phyloP scores from a whole-genome alignment of 1,140 invertebrate genomes.

The Eupeodes corollae region DNA sequence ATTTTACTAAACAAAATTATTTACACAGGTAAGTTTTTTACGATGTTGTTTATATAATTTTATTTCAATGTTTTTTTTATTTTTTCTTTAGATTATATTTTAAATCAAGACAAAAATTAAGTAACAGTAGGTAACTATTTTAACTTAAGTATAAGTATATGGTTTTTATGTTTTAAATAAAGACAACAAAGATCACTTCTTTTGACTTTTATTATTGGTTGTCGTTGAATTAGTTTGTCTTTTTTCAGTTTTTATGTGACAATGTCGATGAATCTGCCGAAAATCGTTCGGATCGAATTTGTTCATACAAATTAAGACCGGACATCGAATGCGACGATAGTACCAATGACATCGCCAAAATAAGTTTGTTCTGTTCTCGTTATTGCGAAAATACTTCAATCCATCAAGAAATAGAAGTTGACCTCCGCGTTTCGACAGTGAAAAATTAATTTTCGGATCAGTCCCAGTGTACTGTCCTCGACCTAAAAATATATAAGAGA shows the following conservation, averaged over 20 bases:
- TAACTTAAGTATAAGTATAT: too few relatives aligned
- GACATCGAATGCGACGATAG: constrained; percentile 29
- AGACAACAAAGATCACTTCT: too few relatives aligned
- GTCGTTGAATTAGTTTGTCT: not conserved
- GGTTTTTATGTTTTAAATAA: too few relatives aligned
- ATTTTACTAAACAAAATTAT: too few relatives aligned
- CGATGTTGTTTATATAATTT: too few relatives aligned
- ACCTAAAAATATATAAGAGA: constrained; percentile 10
- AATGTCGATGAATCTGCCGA: constrained; percentile 31
- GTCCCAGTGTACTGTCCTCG: constrained; percentile 21
- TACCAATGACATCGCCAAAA: constrained; percentile 38
- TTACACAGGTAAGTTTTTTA: too few relatives aligned
- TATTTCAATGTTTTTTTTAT: too few relatives aligned
- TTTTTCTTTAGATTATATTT: too few relatives aligned
- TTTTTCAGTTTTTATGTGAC: constrained; percentile 15
- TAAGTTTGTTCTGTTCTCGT: constrained; percentile 30
- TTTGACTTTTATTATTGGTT: not conserved
- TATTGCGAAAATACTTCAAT: constrained; percentile 31
- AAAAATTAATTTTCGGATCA: constrained; percentile 31
- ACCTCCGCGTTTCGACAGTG: constrained; percentile 28
- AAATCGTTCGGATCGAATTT: constrained; percentile 27
- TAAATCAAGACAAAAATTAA: too few relatives aligned
- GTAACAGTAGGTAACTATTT: too few relatives aligned
- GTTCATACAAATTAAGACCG: constrained; percentile 33
- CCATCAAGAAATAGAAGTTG: constrained; percentile 32